Conservation (phyloP, 92 coral and sea anemone species). For the Virgularia gustaviana region DNA sequence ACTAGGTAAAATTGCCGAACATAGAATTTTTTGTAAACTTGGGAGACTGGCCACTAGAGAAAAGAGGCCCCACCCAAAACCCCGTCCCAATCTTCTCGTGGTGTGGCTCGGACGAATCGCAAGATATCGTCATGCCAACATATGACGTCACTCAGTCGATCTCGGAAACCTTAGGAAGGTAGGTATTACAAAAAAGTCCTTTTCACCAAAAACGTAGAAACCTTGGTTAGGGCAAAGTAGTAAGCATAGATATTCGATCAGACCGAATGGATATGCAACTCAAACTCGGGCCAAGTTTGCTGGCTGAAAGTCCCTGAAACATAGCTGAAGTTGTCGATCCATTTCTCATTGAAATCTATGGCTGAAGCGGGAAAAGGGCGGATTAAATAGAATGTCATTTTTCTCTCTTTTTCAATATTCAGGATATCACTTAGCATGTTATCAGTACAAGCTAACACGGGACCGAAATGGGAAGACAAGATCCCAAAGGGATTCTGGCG, state of each 20-base stretch:
- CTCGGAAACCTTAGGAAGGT: slow-evolving; percentile 96
- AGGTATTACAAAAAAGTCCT: neutral
- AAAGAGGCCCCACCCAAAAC: slow-evolving; percentile 37
- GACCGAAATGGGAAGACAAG: slow-evolving; percentile 89
- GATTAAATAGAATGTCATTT: no score
- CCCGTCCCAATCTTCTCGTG: slow-evolving; percentile 87
- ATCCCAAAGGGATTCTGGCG: slow-evolving; percentile 91
- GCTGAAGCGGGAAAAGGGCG: no score
- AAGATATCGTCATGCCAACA: slow-evolving; percentile 96
- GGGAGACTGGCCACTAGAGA: slow-evolving; percentile 97
- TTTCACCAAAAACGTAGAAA: neutral
- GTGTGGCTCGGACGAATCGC: slow-evolving; percentile 97
- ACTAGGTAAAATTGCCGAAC: slow-evolving; percentile 81
- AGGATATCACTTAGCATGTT: slow-evolving; percentile 91
- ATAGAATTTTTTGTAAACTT: slow-evolving; percentile 98
- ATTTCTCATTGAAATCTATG: no score
- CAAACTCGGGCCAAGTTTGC: no score
- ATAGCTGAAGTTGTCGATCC: no score
- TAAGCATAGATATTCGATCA: no score
- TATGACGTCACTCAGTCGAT: slow-evolving; percentile 93
- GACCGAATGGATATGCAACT: no score
- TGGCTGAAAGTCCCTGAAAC: no score
- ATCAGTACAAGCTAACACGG: slow-evolving; percentile 84
- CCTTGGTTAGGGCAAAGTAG: no score
- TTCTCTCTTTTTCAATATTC: neutral